Conservation (phyloP, 53 echinoderm and acorn worm species). For the Actinopyga echinites region DNA sequence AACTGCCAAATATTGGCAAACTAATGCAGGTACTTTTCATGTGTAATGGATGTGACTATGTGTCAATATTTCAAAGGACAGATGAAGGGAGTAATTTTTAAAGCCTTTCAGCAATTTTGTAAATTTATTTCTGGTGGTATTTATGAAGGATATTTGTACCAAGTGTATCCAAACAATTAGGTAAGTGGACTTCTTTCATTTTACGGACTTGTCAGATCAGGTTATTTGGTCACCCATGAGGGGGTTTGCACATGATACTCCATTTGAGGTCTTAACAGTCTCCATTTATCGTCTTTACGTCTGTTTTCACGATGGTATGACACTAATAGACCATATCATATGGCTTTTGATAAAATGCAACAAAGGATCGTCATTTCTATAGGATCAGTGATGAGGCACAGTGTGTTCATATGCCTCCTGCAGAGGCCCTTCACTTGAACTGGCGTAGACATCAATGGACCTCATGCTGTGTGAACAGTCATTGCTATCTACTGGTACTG, state of each 20-base stretch:
- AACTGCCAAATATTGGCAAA: constrained; percentile 5
- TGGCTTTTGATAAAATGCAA: constrained; percentile 20
- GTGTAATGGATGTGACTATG: constrained; percentile 46
- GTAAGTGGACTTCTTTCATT: constrained; percentile 42
- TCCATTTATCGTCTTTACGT: too few relatives aligned
- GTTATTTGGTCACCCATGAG: constrained; percentile 41
- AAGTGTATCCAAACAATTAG: neutral
- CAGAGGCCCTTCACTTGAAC: constrained; percentile 13
- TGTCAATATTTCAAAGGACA: constrained; percentile 43
- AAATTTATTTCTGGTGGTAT: constrained; percentile 35
- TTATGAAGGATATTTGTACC: neutral
- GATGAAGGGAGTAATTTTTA: constrained; percentile 7
- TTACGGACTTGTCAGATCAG: constrained; percentile 50
- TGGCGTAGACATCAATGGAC: constrained; percentile 18
- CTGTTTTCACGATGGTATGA: constrained; percentile 4
- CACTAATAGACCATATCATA: constrained; percentile 8
- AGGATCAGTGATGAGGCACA: constrained; percentile 49
- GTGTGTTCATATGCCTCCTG: constrained; percentile 34
- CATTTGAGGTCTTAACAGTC: constrained; percentile 24
- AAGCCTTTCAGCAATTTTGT: constrained; percentile 26
- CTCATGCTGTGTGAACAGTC: constrained; percentile 14
- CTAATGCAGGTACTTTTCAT: constrained; percentile 18
- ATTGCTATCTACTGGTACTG: neutral
- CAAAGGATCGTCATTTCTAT: constrained; percentile 31
- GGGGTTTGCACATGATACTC: constrained; percentile 31